A percentile compares a stretch with the other conserved stretches of the same genome.
Evolutionary conservation across 2,888 invertebrate genomes (phyloP).

Genomic region (Panopea generosa): DNA sequence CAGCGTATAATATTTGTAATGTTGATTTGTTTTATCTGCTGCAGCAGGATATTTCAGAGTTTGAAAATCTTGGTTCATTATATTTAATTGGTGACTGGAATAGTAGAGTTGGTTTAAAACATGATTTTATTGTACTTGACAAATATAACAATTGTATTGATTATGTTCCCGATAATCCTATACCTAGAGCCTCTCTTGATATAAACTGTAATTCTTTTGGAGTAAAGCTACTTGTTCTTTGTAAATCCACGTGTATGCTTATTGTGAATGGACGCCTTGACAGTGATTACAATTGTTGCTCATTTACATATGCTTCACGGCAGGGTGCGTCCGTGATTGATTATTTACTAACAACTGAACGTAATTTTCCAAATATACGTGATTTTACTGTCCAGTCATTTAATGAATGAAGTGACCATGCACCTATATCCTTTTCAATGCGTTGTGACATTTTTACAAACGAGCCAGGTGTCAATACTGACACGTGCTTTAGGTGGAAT

Average conservation of each 20-base stretch:
- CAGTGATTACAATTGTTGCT: neutral
- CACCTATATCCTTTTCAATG: neutral
- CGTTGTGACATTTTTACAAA: neutral
- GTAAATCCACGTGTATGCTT: neutral
- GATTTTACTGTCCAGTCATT: neutral
- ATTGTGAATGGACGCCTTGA: neutral
- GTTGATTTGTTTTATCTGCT: constrained; percentile 31
- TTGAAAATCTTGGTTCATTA: neutral
- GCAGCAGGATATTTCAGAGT: constrained; percentile 26
- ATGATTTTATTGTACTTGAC: constrained; percentile 14
- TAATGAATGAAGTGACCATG: constrained; percentile 1
- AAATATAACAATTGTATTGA: neutral
- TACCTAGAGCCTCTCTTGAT: neutral
- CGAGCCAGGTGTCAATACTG: too few species aligned
- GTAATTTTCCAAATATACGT: neutral
- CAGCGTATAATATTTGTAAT: constrained; percentile 29
- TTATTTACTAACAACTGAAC: neutral
- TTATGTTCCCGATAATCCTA: constrained; percentile 7
- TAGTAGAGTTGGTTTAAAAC: constrained; percentile 4
- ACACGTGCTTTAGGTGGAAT: too few species aligned
- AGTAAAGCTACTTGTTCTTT: neutral
- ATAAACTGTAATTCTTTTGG: neutral
- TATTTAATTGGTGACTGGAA: constrained; percentile 11
- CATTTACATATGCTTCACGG: neutral
- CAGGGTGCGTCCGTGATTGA: constrained; percentile 5